A percentile compares a stretch with the other conserved stretches of the same genome.
Evolutionary conservation across 2,113 vertebrate genomes (phyloP).

Genomic region (Scortum barcoo): DNA sequence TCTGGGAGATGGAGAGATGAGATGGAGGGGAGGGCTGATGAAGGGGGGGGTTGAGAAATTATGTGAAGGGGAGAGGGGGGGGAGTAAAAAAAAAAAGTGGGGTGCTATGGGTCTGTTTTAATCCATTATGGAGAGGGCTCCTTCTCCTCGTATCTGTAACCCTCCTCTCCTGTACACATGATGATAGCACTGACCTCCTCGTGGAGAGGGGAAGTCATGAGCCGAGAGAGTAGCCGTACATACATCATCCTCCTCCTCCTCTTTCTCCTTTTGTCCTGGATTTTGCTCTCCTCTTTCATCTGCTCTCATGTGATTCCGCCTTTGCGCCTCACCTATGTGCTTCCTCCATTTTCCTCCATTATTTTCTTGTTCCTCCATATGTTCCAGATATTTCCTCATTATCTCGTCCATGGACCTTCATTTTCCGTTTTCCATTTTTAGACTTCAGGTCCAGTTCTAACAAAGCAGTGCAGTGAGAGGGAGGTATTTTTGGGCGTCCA

Average conservation of each 20-base stretch:
- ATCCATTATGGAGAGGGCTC: conserved; percentile 64
- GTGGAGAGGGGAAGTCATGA: conserved; percentile 23
- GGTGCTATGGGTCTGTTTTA: conserved; percentile 53
- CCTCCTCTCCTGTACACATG: conserved; percentile 30
- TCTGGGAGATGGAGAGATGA: conserved; percentile 76
- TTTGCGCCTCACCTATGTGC: neutral
- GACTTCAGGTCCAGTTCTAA: too few species aligned
- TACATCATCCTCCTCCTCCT: neutral
- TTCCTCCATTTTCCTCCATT: conserved; percentile 21
- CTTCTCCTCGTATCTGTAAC: conserved; percentile 41
- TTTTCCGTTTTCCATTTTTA: neutral
- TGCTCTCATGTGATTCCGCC: neutral
- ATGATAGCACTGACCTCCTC: conserved; percentile 61
- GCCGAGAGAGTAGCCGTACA: neutral
- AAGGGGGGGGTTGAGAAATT: conserved; percentile 41
- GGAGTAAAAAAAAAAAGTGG: neutral
- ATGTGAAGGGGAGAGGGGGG: conserved; percentile 22
- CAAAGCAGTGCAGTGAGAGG: too few species aligned
- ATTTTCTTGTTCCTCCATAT: neutral
- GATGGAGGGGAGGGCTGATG: conserved; percentile 40
- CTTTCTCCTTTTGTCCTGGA: neutral
- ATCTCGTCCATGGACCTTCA: neutral
- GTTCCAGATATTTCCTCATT: neutral
- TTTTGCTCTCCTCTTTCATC: conserved; percentile 7
- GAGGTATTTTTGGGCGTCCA: too few species aligned